Conservation (phyloP, 1,140 invertebrate species). For the Magallana angulata region DNA sequence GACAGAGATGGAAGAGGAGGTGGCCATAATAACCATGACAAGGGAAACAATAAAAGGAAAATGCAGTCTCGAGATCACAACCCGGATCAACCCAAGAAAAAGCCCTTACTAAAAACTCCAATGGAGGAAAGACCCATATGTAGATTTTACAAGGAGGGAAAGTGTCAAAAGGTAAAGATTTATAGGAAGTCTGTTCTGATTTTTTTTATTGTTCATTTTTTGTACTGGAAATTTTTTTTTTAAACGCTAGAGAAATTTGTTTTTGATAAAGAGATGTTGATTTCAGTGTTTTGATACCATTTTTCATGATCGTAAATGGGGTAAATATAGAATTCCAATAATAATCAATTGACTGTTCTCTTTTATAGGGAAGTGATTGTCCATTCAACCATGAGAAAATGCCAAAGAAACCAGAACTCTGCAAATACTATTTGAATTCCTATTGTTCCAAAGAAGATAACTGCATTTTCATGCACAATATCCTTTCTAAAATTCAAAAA, state of each 20-base stretch:
- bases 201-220: too few relatives aligned
- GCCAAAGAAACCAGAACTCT: slow-evolving; percentile 94
- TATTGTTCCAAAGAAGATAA: slow-evolving; percentile 97
- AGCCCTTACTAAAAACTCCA: slow-evolving; percentile 70
- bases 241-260: too few relatives aligned
- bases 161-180: slow-evolving; percentile 86
- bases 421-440: slow-evolving; percentile 97
- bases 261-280: too few relatives aligned
- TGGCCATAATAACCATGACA: slow-evolving; percentile 28
- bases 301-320: too few relatives aligned
- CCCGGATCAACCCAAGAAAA: slow-evolving; percentile 66
- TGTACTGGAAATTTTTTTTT: too few relatives aligned
- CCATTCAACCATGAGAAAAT: slow-evolving; percentile 92
- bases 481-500: slow-evolving; percentile 72
- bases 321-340: neutral
- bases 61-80: slow-evolving; percentile 50
- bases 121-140: slow-evolving; percentile 80
- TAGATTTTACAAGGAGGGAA: slow-evolving; percentile 92
- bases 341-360: neutral
- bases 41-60: slow-evolving; percentile 52
- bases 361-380: slow-evolving; percentile 86
- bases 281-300: too few relatives aligned
- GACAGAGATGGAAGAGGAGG: slow-evolving; percentile 20
- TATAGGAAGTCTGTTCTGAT: neutral
- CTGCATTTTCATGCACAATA: slow-evolving; percentile 95